Evolutionary conservation across 2,113 vertebrate genomes (phyloP).

Genomic region (Turnix velox): DNA sequence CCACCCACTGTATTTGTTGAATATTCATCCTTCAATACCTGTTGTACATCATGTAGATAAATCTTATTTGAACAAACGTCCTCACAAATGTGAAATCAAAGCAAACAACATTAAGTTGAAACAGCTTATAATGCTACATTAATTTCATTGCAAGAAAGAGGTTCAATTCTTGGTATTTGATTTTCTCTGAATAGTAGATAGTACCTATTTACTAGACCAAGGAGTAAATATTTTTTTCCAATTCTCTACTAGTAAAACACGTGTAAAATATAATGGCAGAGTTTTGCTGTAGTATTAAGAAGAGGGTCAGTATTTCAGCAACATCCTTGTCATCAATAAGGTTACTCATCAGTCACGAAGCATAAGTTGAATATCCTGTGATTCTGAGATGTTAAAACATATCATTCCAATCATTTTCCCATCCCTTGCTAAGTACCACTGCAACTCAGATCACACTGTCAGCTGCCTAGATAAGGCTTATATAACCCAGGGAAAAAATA

Average conservation of each 20-base stretch:
- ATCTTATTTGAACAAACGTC: not conserved
- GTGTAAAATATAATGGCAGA: not conserved
- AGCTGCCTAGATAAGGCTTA: constrained; percentile 47
- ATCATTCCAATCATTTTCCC: constrained; percentile 14
- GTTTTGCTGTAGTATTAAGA: not conserved
- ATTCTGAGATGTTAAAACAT: not conserved
- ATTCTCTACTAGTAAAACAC: not conserved
- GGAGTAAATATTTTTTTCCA: not conserved
- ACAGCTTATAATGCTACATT: not conserved
- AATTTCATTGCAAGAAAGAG: not conserved
- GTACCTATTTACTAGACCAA: not conserved
- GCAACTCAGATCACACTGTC: constrained; percentile 44
- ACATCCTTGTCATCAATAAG: not conserved
- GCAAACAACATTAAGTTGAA: constrained; percentile 14
- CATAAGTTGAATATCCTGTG: constrained; percentile 20
- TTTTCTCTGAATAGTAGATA: constrained; percentile 12
- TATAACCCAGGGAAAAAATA: constrained; percentile 44
- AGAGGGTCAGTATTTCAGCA: constrained; percentile 15
- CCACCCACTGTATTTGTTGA: not conserved
- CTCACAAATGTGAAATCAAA: constrained; percentile 45
- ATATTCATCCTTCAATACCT: not conserved
- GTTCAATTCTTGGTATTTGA: not conserved
- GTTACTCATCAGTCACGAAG: constrained; percentile 4
- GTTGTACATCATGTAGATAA: not conserved
- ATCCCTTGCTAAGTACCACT: constrained; percentile 18